Evolutionary conservation across 2,797 vertebrate genomes (phyloP), one percentile per base, ranked within the genome.

Genomic region (Danio tinwini): DNA sequence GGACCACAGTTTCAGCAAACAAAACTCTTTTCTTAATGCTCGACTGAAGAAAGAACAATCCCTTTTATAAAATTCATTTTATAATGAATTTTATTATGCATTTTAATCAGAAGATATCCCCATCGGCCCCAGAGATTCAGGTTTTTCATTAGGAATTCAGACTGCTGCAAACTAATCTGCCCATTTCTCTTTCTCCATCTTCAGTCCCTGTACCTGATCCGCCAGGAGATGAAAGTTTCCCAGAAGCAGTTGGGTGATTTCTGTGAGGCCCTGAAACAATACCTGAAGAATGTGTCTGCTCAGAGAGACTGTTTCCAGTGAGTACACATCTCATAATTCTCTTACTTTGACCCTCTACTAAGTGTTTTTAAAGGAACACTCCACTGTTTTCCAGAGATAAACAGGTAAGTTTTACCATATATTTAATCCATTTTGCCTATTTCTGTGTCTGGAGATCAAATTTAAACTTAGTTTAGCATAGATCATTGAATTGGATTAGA

Each of bases 171-270:
- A 45, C 55, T 45, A 69, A 68, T 69, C 64, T 74, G 10, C 74
- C 21, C 2, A 10, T 82, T 7, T 82, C 12, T 80, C 17, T 74
- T 45, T 81, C 42, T 82, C 77, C 29, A 56, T 79, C 0, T 45
- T 3, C 90, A 98, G 97, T 96, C 96, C 70, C 92, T 99, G 81
- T 86, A 95, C 87, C 93, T 99, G 92, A 95, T 99, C 83, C 94
- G 97, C 81, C 95, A 95, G 2, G 97, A 99, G 93, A 97, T 99
- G 98, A 94, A 92, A 0, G 96, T 97, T 83, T 94, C 95, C 5
- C 97, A 97, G 44, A 97, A 97, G 91, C 96, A 97, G 86, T 91
- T 99, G 13, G 92, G 93, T 0, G 96, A 97, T 55, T 99, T 98
- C 39, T 95, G 97, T 72, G 95, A 95, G 85, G 95, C 96, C 53